A percentile compares a stretch with the other conserved stretches of the same genome.
Evolutionary conservation across 2,888 invertebrate species (phyloP).

Genomic region (Calliopum simillimum): DNA sequence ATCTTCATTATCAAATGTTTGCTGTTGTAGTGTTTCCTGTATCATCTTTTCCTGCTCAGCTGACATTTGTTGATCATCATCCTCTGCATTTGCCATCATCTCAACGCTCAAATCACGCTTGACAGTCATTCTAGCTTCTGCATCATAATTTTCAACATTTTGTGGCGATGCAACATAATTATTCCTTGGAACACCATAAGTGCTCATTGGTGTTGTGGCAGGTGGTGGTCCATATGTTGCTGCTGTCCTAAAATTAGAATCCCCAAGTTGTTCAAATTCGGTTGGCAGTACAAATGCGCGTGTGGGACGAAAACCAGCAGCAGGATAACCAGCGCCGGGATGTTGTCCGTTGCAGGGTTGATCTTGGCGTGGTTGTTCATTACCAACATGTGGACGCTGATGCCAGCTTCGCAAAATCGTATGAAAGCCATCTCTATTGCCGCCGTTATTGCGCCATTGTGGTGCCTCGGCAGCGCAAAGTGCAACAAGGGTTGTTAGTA

Average conservation of each 20-base stretch:
- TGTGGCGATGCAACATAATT: conserved; percentile 7
- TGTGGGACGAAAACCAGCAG: conserved; percentile 12
- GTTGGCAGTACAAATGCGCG: conserved; percentile 20
- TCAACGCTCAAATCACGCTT: neutral
- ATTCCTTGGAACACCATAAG: conserved; percentile 30
- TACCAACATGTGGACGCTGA: neutral
- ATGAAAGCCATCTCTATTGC: neutral
- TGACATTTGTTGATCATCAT: neutral
- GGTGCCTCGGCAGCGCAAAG: neutral
- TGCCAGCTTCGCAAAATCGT: neutral
- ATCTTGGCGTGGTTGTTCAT: neutral
- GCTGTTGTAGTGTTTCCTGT: neutral
- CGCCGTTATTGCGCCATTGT: neutral
- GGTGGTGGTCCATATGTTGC: conserved; percentile 34
- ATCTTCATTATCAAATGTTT: neutral
- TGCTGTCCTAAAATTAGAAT: conserved; percentile 14
- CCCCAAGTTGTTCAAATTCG: neutral
- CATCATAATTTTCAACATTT: conserved; percentile 2
- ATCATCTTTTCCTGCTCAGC: neutral
- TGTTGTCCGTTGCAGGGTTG: neutral
- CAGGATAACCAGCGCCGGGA: conserved; percentile 14
- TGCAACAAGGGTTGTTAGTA: neutral
- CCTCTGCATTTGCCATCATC: too few species aligned
- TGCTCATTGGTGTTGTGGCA: neutral
- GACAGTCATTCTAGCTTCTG: neutral